phyloP scores from a whole-genome alignment of 2,113 vertebrate species.

The Calonectris borealis region DNA sequence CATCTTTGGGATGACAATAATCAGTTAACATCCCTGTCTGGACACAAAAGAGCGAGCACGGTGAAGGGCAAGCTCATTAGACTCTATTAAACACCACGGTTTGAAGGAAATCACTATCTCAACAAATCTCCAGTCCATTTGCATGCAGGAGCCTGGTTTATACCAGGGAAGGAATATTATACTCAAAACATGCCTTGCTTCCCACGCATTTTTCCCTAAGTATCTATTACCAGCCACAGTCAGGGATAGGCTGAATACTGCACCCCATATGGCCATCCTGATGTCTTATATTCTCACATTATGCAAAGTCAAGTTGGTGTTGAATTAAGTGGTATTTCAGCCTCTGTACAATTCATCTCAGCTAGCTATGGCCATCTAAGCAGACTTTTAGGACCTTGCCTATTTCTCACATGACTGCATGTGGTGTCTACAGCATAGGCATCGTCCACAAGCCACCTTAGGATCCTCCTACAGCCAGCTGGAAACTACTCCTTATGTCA shows the following conservation, averaged over 20 bases:
- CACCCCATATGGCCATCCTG: not conserved
- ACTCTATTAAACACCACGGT: not conserved
- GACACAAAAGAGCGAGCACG: not conserved
- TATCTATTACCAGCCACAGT: not conserved
- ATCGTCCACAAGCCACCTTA: not conserved
- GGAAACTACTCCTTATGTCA: accelerated
- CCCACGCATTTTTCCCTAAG: not conserved
- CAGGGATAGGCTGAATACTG: not conserved
- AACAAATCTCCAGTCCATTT: not conserved
- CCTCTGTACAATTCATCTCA: not conserved
- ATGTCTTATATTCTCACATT: not conserved
- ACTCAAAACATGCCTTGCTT: not conserved
- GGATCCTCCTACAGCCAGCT: not conserved
- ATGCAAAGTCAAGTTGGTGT: not conserved
- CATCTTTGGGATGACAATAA: not conserved
- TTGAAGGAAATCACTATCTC: not conserved
- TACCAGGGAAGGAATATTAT: not conserved
- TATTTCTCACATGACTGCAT: not conserved
- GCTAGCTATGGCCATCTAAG: not conserved
- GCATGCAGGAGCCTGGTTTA: not conserved
- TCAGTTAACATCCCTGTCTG: not conserved
- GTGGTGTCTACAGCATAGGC: not conserved
- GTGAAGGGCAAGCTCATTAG: not conserved
- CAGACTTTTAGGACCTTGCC: not conserved
- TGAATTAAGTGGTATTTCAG: not conserved